These are phyloP conservation scores for Brachyptera risi DNA, from an alignment of 2,888 invertebrate genomes.

Conservation along the genomic window DNA sequence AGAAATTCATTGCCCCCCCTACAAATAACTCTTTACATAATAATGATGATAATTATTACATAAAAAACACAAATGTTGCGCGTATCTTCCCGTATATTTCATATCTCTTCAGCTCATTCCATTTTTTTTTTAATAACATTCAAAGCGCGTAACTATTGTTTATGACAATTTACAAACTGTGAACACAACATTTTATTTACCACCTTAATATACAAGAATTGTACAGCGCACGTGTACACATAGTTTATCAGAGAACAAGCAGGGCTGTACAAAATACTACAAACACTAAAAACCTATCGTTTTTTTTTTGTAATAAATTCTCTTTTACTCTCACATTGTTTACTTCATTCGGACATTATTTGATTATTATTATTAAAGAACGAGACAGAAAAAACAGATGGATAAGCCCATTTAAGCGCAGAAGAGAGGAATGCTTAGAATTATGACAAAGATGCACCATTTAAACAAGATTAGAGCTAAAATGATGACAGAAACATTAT, in stretches of 20 bases:
- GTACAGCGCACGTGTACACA: slow-evolving; percentile 16
- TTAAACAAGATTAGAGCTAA: slow-evolving; percentile 30
- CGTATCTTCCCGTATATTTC: slow-evolving; percentile 23
- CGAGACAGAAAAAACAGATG: slow-evolving; percentile 18
- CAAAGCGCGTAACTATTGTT: slow-evolving; percentile 34
- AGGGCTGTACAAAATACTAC: slow-evolving; percentile 46
- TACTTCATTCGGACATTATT: slow-evolving; percentile 4
- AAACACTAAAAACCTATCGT: slow-evolving; percentile 42
- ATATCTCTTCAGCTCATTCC: slow-evolving; percentile 12
- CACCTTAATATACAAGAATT: slow-evolving; percentile 12
- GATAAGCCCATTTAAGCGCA: slow-evolving; percentile 20
- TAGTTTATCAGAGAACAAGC: neutral
- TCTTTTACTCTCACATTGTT: slow-evolving; percentile 21
- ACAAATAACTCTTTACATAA: slow-evolving; percentile 18
- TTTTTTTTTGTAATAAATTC: slow-evolving; percentile 29
- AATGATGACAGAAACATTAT: slow-evolving; percentile 14
- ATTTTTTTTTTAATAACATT: slow-evolving; percentile 29
- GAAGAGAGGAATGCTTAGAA: slow-evolving; percentile 29
- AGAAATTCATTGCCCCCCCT: too few species aligned
- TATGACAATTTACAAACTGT: slow-evolving; percentile 32
- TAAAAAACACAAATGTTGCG: slow-evolving; percentile 27
- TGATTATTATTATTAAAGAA: slow-evolving; percentile 8
- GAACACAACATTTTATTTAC: slow-evolving; percentile 30
- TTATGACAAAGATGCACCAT: slow-evolving; percentile 24
- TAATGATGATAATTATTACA: slow-evolving; percentile 27